Percentiles rank a stretch among this genome's conserved stretches.
Conservation (phyloP, 2,113 vertebrate species). For the Mola mola region DNA sequence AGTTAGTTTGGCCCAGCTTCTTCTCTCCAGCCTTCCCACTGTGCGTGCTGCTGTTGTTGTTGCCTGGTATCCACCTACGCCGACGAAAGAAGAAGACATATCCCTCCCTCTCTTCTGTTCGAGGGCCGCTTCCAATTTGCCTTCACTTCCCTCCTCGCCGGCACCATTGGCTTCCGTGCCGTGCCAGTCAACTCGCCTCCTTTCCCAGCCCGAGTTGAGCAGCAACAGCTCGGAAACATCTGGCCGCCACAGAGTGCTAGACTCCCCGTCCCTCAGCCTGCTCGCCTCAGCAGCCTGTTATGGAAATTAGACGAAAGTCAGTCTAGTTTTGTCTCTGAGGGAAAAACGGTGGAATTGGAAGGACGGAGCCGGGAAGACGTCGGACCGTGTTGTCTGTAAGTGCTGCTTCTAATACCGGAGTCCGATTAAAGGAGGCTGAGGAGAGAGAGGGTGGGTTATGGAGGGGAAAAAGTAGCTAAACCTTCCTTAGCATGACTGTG, state of each 20-base stretch:
- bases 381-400: conserved; percentile 83
- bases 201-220: conserved; percentile 79
- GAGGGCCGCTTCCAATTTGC: conserved; percentile 81
- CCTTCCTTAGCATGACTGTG: conserved; percentile 75
- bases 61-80: conserved; percentile 84
- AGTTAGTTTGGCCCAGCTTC: conserved; percentile 76
- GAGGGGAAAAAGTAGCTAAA: conserved; percentile 81
- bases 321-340: conserved; percentile 68
- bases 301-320: conserved; percentile 83
- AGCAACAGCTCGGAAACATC: conserved; percentile 90
- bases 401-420: conserved; percentile 72
- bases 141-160: conserved; percentile 73
- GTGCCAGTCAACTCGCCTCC: conserved; percentile 82
- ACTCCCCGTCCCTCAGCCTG: conserved; percentile 70
- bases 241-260: conserved; percentile 82
- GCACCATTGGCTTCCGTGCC: conserved; percentile 79
- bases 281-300: conserved; percentile 79
- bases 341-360: conserved; percentile 48
- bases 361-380: conserved; percentile 74
- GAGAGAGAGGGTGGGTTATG: conserved; percentile 69
- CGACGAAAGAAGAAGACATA: conserved; percentile 75
- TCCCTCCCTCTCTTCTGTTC: conserved; percentile 75
- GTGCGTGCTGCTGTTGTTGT: conserved; percentile 69
- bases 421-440: conserved; percentile 74
- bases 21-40: conserved; percentile 72